Percentiles rank a stretch among this genome's conserved stretches.
phyloP scores from a whole-genome alignment of 2,888 invertebrate species.

The Macrophya alboannulata region DNA sequence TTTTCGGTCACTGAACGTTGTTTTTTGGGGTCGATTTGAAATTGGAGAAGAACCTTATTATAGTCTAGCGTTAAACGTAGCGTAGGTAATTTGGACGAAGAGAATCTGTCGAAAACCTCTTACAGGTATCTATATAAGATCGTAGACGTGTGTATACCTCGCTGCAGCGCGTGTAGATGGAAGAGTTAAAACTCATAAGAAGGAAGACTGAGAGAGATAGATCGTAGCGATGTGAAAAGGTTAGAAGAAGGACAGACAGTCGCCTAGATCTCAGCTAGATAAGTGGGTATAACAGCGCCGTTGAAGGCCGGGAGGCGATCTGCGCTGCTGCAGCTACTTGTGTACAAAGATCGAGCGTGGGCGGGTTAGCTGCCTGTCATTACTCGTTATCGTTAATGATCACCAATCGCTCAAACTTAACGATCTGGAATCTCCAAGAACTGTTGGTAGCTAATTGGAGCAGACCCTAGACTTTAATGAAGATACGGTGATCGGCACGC shows the following conservation, averaged over 20 bases:
- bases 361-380: slow-evolving; percentile 61
- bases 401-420: slow-evolving; percentile 54
- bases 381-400: slow-evolving; percentile 67
- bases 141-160: neutral
- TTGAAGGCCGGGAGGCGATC: neutral
- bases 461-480: neutral
- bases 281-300: slow-evolving; percentile 38
- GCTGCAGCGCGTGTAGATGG: neutral
- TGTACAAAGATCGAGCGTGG: slow-evolving; percentile 15
- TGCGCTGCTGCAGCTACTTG: slow-evolving; percentile 2
- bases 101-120: neutral
- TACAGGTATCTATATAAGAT: neutral
- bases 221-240: neutral
- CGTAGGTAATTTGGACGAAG: slow-evolving; percentile 4
- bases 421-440: slow-evolving; percentile 45
- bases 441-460: slow-evolving; percentile 32
- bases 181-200: slow-evolving; percentile 2
- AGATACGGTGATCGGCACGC: slow-evolving; percentile 27
- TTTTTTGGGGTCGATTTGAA: slow-evolving; percentile 16
- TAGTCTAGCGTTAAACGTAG: neutral
- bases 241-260: neutral
- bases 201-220: neutral
- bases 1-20: slow-evolving; percentile 28
- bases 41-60: slow-evolving; percentile 18
- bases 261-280: slow-evolving; percentile 36